These are phyloP conservation scores for Phoenicopterus ruber DNA, from an alignment of 2,113 vertebrate genomes.

Conservation along the genomic window DNA sequence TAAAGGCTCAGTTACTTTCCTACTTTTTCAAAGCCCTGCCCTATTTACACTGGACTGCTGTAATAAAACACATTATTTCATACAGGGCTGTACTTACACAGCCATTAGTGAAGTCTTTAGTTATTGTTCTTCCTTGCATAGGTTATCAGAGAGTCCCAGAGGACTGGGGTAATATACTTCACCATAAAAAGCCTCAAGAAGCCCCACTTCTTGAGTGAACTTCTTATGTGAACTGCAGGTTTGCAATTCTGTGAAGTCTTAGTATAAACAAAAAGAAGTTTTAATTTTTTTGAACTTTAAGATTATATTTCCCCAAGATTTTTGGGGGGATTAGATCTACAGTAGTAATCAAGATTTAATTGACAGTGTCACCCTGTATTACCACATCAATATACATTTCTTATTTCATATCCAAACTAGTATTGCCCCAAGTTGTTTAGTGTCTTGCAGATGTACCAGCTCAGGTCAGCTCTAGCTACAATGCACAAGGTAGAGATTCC, in stretches of 20 bases:
- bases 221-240: not conserved
- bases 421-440: not conserved
- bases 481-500: not conserved
- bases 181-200: not conserved
- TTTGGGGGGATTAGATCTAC: not conserved
- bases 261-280: not conserved
- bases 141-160: not conserved
- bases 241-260: not conserved
- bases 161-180: not conserved
- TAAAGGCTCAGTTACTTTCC: not conserved
- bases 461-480: not conserved
- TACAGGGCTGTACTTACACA: fast-evolving
- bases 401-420: not conserved
- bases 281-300: not conserved
- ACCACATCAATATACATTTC: not conserved
- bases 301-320: not conserved
- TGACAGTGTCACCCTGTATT: not conserved
- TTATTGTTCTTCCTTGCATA: not conserved
- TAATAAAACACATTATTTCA: not conserved
- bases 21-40: not conserved
- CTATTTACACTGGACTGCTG: not conserved
- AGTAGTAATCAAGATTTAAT: not conserved
- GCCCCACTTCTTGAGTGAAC: too few relatives aligned
- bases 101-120: not conserved
- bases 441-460: not conserved